A percentile compares a stretch with the other conserved stretches of the same genome.
Conservation (phyloP, 2,888 invertebrate species). For the Alcis repandata region DNA sequence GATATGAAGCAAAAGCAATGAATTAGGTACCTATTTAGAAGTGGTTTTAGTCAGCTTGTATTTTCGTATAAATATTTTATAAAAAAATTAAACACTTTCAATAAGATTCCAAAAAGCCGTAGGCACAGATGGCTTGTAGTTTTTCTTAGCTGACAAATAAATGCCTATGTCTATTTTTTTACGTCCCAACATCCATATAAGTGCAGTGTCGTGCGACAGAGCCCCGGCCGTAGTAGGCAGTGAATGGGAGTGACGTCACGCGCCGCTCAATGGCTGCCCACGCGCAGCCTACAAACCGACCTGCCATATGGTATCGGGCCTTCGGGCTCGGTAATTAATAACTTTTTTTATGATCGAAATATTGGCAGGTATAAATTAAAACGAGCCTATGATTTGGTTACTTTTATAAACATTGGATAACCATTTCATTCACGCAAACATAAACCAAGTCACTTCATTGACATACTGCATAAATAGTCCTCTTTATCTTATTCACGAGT, state of each 20-base stretch:
- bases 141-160: conserved; percentile 1
- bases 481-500: too few relatives aligned
- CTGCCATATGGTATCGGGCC: conserved; percentile 63
- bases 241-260: conserved; percentile 75
- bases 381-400: conserved; percentile 8
- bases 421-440: background rate
- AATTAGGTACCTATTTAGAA: too few relatives aligned
- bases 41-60: too few relatives aligned
- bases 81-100: too few relatives aligned
- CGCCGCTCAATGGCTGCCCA: conserved; percentile 54
- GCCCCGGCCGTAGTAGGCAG: conserved; percentile 53
- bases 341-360: conserved; percentile 22
- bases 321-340: conserved; percentile 18
- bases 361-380: conserved; percentile 26
- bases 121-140: background rate
- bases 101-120: too few relatives aligned
- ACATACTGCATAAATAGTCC: too few relatives aligned
- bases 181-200: conserved; percentile 25
- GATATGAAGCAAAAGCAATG: too few relatives aligned
- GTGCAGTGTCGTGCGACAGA: conserved; percentile 38
- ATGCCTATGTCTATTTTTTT: conserved; percentile 10
- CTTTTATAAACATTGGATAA: conserved; percentile 5
- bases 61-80: too few relatives aligned
- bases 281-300: conserved; percentile 53
- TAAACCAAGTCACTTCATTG: too few relatives aligned